These are phyloP conservation scores for Resseliella maxima DNA, from an alignment of 2,888 invertebrate species.

Conservation along the genomic window DNA sequence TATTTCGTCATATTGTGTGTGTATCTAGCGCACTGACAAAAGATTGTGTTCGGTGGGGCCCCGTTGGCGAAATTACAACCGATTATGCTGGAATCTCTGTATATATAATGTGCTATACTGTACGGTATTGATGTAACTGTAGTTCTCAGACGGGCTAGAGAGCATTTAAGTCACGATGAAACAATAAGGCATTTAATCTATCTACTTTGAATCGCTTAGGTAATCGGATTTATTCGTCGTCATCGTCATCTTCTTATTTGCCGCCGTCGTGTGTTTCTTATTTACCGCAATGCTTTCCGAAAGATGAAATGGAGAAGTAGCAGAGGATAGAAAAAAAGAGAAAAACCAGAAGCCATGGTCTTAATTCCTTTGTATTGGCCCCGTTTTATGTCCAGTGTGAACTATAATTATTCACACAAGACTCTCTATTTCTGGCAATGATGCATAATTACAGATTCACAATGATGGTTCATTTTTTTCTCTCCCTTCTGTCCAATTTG, in stretches of 20 bases:
- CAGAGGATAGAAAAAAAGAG: background rate
- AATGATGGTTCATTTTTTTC: too few species aligned
- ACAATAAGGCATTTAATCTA: constrained; percentile 48
- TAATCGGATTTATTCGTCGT: constrained; percentile 17
- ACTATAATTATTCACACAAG: constrained; percentile 42
- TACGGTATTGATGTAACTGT: constrained; percentile 12
- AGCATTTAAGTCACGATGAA: constrained; percentile 31
- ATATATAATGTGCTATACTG: too few species aligned
- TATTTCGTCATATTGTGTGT: background rate
- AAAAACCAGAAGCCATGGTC: background rate
- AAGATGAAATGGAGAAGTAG: too few species aligned
- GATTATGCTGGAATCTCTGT: constrained; percentile 10
- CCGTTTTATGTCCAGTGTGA: constrained; percentile 11
- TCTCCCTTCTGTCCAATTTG: constrained; percentile 5
- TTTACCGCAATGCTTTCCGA: too few species aligned
- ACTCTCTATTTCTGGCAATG: background rate
- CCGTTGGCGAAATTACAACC: constrained; percentile 42
- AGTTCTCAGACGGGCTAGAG: background rate
- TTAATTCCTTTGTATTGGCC: background rate
- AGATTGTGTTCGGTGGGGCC: background rate
- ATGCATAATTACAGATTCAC: constrained; percentile 35
- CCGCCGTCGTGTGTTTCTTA: too few species aligned
- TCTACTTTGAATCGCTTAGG: constrained; percentile 43
- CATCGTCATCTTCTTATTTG: background rate
- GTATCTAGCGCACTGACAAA: background rate